Evolutionary conservation across 2,113 vertebrate species (phyloP).

Genomic region (Rynchops niger): DNA sequence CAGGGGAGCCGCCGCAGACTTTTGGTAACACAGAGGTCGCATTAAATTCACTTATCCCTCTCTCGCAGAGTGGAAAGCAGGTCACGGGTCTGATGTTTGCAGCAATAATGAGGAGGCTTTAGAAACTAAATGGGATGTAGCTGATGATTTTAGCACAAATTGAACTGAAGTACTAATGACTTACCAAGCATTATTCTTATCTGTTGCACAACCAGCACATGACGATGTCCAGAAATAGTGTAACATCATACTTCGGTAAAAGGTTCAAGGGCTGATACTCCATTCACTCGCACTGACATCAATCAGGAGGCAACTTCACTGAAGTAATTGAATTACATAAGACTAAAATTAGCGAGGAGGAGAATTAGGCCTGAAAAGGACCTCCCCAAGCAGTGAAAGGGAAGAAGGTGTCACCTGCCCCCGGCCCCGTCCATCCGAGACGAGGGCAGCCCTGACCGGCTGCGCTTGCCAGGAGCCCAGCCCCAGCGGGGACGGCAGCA

Average conservation of each 20-base stretch:
- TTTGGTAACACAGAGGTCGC: not conserved
- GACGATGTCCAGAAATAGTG: constrained; percentile 47
- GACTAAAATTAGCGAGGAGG: not conserved
- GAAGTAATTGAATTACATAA: constrained; percentile 4
- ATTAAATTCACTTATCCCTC: constrained; percentile 47
- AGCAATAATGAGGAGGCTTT: constrained; percentile 51
- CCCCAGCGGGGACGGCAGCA: fast-evolving
- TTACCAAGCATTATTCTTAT: constrained; percentile 55
- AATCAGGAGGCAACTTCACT: not conserved
- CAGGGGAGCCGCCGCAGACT: not conserved
- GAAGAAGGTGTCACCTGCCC: not conserved
- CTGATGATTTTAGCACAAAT: constrained; percentile 66
- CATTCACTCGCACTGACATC: not conserved
- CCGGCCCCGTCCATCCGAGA: not conserved
- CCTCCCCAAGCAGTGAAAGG: not conserved
- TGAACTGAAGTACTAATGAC: constrained; percentile 58
- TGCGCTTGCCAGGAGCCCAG: not conserved
- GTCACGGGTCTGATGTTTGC: constrained; percentile 51
- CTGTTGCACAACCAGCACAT: constrained; percentile 42
- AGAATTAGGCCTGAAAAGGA: not conserved
- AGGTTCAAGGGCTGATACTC: not conserved
- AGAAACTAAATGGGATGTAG: constrained; percentile 57
- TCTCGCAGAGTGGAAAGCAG: constrained; percentile 47
- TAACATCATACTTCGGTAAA: constrained; percentile 5
- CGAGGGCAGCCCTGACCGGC: not conserved